Percentiles rank a stretch among this genome's conserved stretches.
Conservation (phyloP, 2,113 vertebrate species). For the Lophochroa leadbeateri region DNA sequence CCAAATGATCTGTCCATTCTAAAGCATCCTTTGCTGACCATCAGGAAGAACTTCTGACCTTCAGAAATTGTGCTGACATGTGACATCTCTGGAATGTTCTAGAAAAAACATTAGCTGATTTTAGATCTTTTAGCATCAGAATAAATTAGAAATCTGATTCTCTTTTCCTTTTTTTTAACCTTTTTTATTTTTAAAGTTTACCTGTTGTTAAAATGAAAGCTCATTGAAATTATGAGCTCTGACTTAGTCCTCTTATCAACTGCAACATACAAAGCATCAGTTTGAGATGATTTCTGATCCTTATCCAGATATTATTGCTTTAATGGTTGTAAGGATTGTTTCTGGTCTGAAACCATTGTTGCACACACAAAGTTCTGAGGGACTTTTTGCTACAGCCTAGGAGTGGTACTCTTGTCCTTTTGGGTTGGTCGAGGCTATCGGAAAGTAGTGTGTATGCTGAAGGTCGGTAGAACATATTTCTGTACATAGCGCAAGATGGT, state of each 20-base stretch:
- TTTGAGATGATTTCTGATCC: neutral
- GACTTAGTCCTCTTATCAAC: neutral
- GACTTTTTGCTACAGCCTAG: neutral
- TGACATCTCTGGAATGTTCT: neutral
- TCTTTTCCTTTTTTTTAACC: neutral
- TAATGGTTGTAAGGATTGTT: neutral
- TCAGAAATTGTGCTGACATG: neutral
- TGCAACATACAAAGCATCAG: neutral
- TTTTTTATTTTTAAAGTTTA: neutral
- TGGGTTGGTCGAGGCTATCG: neutral
- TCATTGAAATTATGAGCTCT: neutral
- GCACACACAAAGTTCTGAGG: neutral
- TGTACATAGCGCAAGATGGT: neutral
- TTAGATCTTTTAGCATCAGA: neutral
- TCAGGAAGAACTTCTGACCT: neutral
- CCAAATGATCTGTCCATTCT: neutral
- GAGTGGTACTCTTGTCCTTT: neutral
- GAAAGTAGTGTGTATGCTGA: neutral
- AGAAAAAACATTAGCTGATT: neutral
- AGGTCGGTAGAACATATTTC: neutral
- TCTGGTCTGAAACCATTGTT: neutral
- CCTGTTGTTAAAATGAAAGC: neutral
- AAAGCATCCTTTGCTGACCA: neutral
- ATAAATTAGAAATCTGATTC: neutral
- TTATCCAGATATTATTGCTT: neutral